Base-by-base conservation (phyloP, 2,797 vertebrate genomes). In the Ceryle rudis region DNA sequence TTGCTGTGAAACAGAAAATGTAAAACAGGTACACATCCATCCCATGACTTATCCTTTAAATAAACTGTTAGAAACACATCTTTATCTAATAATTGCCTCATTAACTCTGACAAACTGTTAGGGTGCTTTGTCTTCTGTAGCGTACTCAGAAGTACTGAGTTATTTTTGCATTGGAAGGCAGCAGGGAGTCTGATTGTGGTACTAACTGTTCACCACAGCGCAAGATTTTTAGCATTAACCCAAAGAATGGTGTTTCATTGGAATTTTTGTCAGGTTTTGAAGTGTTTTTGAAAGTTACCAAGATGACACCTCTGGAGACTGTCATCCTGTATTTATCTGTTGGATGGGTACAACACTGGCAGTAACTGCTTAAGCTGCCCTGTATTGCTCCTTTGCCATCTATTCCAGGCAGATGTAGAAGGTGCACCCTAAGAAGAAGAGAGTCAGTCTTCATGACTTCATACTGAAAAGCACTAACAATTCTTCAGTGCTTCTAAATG, bases 141-240 rank as follows among this genome's bases (percentile, higher is more conserved):
- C 0, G 1, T 71, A n/a, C 23, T 87, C 47, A 78, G 89, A 71
- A 22, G 14, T 67, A n/a, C 51, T 60, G 65, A 54, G 58, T 80
- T 92, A 81, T 87, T 96, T 94, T 95, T 87, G 89, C 71, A 64
- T 33, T 90, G 64, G 58, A 95, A 95, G 41, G 33, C 80, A 92
- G 14, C 22, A 83, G 67, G 65, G 26, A 51, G 21, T 37, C 92
- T 90, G 92, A 62, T 94, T 62, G 95, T 62, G 95, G 67, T 72
- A 29, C 23, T 95, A 61, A 42, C 42, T 83, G 12, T 52, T 92
- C 46, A 89, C 28, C 23, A 88, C 3, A 7, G 21, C 71, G 75
- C 82, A 73, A 73, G 18, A 26, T 92, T 89, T 52, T 33, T 93
- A 58, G 44, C 31, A 87, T 90, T 89, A 89, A 86, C 57, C 51